These are phyloP conservation scores for Diphyllodes magnificus DNA, from an alignment of 2,113 vertebrate species.

Conservation along the genomic window DNA sequence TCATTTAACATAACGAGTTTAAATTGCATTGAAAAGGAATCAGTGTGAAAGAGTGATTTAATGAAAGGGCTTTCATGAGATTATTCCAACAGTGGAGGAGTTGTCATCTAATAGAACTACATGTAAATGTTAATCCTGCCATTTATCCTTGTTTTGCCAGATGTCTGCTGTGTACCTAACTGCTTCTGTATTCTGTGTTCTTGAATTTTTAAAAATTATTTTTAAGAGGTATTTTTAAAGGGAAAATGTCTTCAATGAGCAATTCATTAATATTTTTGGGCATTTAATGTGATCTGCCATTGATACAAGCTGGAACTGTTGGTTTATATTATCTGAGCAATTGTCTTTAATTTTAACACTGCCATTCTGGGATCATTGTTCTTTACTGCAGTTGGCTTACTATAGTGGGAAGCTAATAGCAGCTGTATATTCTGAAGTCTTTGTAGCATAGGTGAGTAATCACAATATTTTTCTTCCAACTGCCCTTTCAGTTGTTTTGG, in stretches of 20 bases:
- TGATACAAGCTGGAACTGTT: background rate
- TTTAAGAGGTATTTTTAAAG: background rate
- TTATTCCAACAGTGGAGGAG: background rate
- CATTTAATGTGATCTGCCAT: background rate
- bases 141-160: background rate
- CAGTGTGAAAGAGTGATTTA: background rate
- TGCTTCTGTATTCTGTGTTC: background rate
- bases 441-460: background rate
- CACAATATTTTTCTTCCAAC: background rate
- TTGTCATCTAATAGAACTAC: background rate
- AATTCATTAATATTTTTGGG: background rate
- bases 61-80: background rate
- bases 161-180: background rate
- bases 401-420: background rate
- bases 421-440: background rate
- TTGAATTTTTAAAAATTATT: background rate
- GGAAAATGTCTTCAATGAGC: background rate
- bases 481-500: background rate
- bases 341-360: background rate
- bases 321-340: background rate
- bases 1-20: constrained; percentile 7
- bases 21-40: background rate
- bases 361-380: background rate
- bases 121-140: background rate
- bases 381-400: background rate